These are phyloP conservation scores for Catharus fuscescens DNA, from an alignment of 2,113 vertebrate species.

Conservation along the genomic window DNA sequence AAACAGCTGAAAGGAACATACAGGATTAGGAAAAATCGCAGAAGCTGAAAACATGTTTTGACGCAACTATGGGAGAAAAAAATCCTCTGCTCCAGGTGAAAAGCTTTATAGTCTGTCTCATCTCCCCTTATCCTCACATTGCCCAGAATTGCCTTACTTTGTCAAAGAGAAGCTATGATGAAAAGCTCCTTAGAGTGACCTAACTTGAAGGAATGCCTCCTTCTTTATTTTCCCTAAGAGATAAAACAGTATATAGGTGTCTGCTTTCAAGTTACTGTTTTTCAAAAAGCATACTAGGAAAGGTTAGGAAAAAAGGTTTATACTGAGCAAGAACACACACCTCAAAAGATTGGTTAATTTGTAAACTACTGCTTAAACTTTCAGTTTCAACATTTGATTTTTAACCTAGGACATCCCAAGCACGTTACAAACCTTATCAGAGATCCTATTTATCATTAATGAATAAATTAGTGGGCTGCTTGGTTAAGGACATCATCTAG, in stretches of 20 bases:
- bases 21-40: slow-evolving; percentile 44
- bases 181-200: neutral
- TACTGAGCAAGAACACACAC: neutral
- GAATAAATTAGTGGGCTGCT: neutral
- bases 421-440: neutral
- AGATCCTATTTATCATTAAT: neutral
- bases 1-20: slow-evolving; percentile 43
- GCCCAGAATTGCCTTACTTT: neutral
- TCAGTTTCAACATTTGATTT: neutral
- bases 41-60: slow-evolving; percentile 34
- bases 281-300: neutral
- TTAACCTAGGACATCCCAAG: neutral
- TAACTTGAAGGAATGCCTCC: neutral
- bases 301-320: neutral
- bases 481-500: neutral
- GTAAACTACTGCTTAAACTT: neutral
- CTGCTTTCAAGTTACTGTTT: neutral
- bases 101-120: slow-evolving; percentile 21
- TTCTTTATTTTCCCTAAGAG: neutral
- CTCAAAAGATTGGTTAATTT: neutral
- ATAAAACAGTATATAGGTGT: neutral
- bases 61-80: neutral
- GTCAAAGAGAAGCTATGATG: neutral
- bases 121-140: neutral
- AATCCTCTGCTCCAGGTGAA: slow-evolving; percentile 12